Percentiles rank a stretch among this genome's conserved stretches.
phyloP scores from a whole-genome alignment of 2,888 invertebrate genomes.

The Pandemis heparana region DNA sequence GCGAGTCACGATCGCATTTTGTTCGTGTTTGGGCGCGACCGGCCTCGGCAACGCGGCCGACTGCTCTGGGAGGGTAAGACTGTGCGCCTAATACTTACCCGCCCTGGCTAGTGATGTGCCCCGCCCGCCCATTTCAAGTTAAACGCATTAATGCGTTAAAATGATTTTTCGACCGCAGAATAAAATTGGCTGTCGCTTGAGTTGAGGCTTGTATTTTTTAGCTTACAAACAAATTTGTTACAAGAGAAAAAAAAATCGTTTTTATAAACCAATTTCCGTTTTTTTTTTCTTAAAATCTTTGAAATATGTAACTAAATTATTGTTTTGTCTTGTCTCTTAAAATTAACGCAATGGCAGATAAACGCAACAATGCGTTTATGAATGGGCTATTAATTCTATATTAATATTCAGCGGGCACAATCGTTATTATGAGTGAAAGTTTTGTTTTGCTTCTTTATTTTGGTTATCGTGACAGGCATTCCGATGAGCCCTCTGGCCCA shows the following conservation, averaged over 20 bases:
- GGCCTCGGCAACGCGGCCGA: conserved; percentile 13
- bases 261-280: too few relatives aligned
- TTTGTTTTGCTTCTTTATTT: conserved; percentile 4
- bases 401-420: background rate
- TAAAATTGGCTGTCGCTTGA: too few relatives aligned
- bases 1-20: background rate
- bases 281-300: too few relatives aligned
- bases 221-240: too few relatives aligned
- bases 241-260: too few relatives aligned
- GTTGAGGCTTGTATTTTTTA: too few relatives aligned
- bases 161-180: too few relatives aligned
- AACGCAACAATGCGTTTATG: background rate
- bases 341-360: too few relatives aligned
- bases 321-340: too few relatives aligned
- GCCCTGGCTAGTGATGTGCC: conserved; percentile 26
- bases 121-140: background rate
- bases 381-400: background rate
- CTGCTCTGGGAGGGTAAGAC: conserved; percentile 14
- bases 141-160: background rate
- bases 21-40: conserved; percentile 11
- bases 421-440: background rate
- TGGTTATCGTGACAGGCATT: background rate
- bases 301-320: too few relatives aligned
- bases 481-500: conserved; percentile 1
- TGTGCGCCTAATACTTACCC: background rate